Evolutionary conservation across 2,888 invertebrate genomes (phyloP).

Genomic region (Agrypnus murinus): DNA sequence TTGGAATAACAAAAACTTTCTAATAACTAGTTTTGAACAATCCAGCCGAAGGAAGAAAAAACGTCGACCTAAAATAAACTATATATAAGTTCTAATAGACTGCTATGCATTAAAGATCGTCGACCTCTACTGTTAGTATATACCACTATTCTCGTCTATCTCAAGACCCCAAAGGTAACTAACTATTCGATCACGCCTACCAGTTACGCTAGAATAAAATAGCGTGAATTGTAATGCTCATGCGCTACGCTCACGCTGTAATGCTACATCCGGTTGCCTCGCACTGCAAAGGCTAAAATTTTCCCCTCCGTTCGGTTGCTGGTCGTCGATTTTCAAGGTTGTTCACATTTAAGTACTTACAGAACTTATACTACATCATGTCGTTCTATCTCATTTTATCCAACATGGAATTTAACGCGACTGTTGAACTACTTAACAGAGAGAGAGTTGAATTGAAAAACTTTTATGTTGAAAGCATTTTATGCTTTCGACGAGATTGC

Average conservation of each 20-base stretch:
- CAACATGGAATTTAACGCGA: neutral
- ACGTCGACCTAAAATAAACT: constrained; percentile 2
- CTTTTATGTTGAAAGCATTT: constrained; percentile 14
- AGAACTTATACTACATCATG: neutral
- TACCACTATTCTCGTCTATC: constrained; percentile 16
- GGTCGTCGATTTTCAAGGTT: constrained; percentile 21
- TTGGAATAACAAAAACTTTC: no score
- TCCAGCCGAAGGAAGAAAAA: no score
- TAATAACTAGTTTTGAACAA: neutral
- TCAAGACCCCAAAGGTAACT: constrained; percentile 3
- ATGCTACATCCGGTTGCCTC: neutral
- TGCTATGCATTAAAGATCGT: no score
- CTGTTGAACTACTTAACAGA: neutral
- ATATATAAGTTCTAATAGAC: neutral
- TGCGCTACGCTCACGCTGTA: constrained; percentile 8
- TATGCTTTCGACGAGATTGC: neutral
- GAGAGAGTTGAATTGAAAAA: no score
- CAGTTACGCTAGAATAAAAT: neutral
- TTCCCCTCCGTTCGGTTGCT: neutral
- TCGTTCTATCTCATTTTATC: neutral
- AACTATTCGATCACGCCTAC: constrained; percentile 8
- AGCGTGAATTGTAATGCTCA: neutral
- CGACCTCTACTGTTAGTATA: constrained; percentile 19
- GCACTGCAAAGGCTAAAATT: neutral
- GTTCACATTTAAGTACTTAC: constrained; percentile 10